A percentile compares a stretch with the other conserved stretches of the same genome.
Evolutionary conservation across 37 sponge, comb jelly and placozoan species (phyloP).

Genomic region (Diacarnus erythraeanus): DNA sequence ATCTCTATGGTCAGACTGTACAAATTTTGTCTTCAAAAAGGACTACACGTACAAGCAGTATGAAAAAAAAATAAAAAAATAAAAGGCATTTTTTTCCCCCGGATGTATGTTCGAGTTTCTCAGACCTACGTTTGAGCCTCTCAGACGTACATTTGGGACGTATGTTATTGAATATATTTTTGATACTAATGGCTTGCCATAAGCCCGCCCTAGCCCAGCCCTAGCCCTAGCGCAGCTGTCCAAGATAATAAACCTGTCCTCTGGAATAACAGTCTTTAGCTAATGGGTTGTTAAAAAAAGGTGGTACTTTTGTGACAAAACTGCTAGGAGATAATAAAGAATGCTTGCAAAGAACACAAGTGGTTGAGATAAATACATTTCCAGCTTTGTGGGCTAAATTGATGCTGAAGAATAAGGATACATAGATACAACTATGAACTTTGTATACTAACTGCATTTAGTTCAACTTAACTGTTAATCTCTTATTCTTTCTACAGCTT

Average conservation of each 20-base stretch:
- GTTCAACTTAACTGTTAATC: no score
- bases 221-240: not conserved
- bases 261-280: not conserved
- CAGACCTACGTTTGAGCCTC: no score
- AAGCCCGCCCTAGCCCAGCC: no score
- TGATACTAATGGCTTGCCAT: no score
- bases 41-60: no score
- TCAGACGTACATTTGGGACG: no score
- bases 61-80: no score
- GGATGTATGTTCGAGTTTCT: no score
- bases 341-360: not conserved
- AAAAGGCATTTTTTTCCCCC: no score
- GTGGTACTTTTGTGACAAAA: not conserved
- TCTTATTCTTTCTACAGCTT: not conserved
- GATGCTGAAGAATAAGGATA: not conserved
- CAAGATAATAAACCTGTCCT: not conserved
- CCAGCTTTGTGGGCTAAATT: not conserved
- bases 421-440: not conserved
- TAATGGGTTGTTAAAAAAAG: not conserved
- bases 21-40: no score
- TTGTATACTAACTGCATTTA: not conserved
- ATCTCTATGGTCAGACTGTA: no score
- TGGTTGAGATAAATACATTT: not conserved
- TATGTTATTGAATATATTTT: no score
- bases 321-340: not conserved